A percentile compares a stretch with the other conserved stretches of the same genome.
These are phyloP conservation scores for Andrena camellia DNA, from an alignment of 2,888 invertebrate species.

Conservation along the genomic window DNA sequence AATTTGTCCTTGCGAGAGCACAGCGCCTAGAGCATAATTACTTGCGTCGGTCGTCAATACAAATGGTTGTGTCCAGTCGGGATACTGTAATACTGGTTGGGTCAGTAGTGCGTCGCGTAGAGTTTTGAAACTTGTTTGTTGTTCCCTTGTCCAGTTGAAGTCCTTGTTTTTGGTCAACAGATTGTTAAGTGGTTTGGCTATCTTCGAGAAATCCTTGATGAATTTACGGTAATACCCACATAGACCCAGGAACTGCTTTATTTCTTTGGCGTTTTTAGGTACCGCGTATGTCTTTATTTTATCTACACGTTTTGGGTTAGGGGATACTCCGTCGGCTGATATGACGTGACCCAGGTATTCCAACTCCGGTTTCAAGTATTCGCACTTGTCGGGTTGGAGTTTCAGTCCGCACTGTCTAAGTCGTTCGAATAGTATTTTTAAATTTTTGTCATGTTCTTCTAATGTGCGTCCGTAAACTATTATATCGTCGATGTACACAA, in stretches of 20 bases:
- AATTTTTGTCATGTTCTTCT: slow-evolving; percentile 1
- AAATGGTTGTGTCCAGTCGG: neutral
- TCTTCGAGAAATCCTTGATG: slow-evolving; percentile 17
- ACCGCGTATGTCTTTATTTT: neutral
- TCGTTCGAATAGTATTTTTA: too few species aligned
- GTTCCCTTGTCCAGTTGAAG: neutral
- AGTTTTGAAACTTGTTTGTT: slow-evolving; percentile 8
- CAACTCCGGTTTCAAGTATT: neutral
- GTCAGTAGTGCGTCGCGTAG: slow-evolving; percentile 19
- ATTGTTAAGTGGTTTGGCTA: slow-evolving; percentile 20
- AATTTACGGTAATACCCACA: slow-evolving; percentile 30
- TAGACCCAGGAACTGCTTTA: slow-evolving; percentile 9
- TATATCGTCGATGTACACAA: slow-evolving; percentile 20
- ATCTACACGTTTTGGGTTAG: neutral
- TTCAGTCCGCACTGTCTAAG: too few species aligned
- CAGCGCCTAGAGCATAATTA: too few species aligned
- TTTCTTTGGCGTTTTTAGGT: slow-evolving; percentile 11
- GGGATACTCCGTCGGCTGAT: neutral
- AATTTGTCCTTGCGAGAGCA: too few species aligned
- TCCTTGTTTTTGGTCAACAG: neutral
- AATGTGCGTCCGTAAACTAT: neutral
- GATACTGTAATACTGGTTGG: neutral
- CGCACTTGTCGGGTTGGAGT: neutral
- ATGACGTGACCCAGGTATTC: neutral
- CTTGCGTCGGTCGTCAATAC: too few species aligned